phyloP scores from a whole-genome alignment of 1,140 invertebrate species.

The Tribolium castaneum region DNA sequence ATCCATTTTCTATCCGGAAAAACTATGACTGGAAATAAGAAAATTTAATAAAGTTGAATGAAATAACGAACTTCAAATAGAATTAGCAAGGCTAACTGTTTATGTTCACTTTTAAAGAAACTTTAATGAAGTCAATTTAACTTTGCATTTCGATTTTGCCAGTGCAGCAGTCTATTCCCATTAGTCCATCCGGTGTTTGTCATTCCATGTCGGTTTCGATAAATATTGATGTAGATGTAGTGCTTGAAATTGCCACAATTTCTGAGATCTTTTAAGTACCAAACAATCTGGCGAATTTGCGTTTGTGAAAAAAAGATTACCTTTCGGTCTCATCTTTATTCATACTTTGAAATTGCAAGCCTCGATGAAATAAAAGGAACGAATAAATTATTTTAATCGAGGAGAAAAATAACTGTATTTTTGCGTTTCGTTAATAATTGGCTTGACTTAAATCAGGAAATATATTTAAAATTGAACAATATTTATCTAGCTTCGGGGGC shows the following conservation, averaged over 20 bases:
- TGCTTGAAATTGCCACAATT: neutral
- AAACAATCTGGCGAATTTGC: conserved; percentile 5
- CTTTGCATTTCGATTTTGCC: neutral
- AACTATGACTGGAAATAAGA: neutral
- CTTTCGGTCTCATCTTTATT: conserved; percentile 22
- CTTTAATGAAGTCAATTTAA: neutral
- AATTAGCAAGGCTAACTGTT: neutral
- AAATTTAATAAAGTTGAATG: neutral
- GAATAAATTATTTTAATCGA: neutral
- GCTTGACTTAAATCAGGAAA: neutral
- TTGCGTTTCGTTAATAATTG: no score
- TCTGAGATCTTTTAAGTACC: neutral
- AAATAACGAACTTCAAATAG: neutral
- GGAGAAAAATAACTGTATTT: neutral
- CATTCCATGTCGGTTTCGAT: neutral
- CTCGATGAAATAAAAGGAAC: neutral
- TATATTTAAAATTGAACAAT: neutral
- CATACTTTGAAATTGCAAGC: conserved; percentile 13
- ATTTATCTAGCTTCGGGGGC: neutral
- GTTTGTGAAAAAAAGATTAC: conserved; percentile 17
- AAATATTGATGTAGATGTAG: neutral
- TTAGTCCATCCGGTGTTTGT: neutral
- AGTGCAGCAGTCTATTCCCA: neutral
- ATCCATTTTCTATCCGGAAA: no score
- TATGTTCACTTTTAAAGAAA: neutral